Evolutionary conservation across 2,888 invertebrate genomes (phyloP).

Genomic region (Orchesellides sinensis): DNA sequence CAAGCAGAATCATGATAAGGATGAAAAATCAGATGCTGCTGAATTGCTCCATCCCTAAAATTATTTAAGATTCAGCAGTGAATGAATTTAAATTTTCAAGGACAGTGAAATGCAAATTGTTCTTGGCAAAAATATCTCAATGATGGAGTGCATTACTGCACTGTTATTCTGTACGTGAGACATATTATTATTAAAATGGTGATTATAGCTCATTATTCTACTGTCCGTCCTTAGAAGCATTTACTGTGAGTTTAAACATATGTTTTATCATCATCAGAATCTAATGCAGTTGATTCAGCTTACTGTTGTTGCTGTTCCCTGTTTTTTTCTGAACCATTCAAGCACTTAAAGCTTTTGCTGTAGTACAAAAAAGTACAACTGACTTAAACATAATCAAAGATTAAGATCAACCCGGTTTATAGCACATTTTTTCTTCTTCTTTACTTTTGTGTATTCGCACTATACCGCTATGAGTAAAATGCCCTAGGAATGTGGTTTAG

Average conservation of each 20-base stretch:
- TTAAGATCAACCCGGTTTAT: constrained; percentile 57
- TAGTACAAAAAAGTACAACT: not conserved
- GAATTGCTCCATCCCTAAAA: not conserved
- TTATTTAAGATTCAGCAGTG: not conserved
- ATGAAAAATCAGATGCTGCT: not conserved
- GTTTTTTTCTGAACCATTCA: not conserved
- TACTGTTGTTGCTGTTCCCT: not conserved
- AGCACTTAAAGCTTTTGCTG: not conserved
- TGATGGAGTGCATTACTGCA: not conserved
- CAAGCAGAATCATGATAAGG: not conserved
- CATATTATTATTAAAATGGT: not conserved
- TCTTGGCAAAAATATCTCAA: not conserved
- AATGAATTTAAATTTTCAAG: not conserved
- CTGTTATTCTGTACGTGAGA: not conserved
- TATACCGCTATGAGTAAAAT: constrained; percentile 51
- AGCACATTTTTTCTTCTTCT: not conserved
- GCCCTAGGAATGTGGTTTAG: constrained; percentile 39
- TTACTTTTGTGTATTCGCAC: not conserved
- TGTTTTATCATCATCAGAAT: constrained; percentile 31
- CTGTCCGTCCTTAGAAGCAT: constrained; percentile 22
- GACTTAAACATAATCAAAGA: not conserved
- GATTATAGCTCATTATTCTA: not conserved
- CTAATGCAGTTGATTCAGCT: constrained; percentile 39
- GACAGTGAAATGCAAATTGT: not conserved
- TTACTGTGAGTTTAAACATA: constrained; percentile 24